Conservation (phyloP, 2,888 invertebrate genomes). For the Aporophyla nigra region DNA sequence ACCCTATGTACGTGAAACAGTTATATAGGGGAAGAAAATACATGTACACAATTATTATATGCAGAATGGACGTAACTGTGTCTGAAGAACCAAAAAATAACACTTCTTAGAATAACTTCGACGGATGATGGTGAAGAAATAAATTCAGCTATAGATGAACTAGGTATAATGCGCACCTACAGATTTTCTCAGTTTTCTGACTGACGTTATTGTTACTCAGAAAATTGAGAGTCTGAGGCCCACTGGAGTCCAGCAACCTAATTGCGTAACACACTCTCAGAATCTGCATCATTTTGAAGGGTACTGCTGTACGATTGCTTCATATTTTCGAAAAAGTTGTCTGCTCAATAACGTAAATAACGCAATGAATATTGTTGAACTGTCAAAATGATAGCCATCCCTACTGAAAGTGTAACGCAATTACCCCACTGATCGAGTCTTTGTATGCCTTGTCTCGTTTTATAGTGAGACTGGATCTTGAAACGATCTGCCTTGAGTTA, state of each 20-base stretch:
- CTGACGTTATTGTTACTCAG: not conserved
- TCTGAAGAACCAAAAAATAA: not conserved
- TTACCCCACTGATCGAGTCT: not conserved
- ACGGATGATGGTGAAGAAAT: not conserved
- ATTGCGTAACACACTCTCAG: no score
- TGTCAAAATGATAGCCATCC: no score
- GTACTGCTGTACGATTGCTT: no score
- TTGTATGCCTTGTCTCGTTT: no score
- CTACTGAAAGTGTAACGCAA: no score
- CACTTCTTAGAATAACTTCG: not conserved
- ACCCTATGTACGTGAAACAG: constrained; percentile 66
- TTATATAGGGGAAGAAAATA: constrained; percentile 43
- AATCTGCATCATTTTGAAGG: no score
- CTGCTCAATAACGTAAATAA: no score
- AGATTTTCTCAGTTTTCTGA: not conserved
- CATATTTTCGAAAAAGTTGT: no score
- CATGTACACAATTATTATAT: constrained; percentile 1
- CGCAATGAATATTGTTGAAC: no score
- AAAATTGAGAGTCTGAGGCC: not conserved
- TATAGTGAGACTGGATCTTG: no score
- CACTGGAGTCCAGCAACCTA: no score
- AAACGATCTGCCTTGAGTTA: not conserved
- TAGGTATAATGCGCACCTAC: no score
- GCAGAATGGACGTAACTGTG: not conserved
- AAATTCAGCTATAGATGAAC: not conserved